Evolutionary conservation across 2,113 vertebrate species (phyloP).

Genomic region (Leucosticte australis): DNA sequence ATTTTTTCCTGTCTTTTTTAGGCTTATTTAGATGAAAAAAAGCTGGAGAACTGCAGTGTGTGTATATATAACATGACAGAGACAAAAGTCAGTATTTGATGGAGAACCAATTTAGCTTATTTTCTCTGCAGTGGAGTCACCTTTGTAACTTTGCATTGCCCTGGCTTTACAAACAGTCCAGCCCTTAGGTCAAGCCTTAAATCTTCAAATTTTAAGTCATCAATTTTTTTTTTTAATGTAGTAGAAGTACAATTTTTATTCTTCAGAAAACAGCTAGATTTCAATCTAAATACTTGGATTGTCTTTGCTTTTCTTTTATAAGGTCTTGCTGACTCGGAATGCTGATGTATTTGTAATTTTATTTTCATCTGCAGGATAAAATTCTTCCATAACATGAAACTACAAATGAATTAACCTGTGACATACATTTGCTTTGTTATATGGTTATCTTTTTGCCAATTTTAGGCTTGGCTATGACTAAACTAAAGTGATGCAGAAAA

Average conservation of each 20-base stretch:
- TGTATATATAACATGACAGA: neutral
- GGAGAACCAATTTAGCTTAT: neutral
- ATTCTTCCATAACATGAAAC: neutral
- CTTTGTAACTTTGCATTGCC: neutral
- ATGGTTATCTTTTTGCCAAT: neutral
- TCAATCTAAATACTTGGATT: neutral
- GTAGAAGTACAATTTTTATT: neutral
- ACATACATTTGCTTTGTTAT: neutral
- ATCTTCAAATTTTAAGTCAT: neutral
- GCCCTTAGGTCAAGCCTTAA: neutral
- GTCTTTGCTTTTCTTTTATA: neutral
- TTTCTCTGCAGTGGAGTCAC: neutral
- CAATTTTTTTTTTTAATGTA: neutral
- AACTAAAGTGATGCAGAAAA: neutral
- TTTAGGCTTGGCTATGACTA: neutral
- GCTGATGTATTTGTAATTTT: constrained; percentile 5
- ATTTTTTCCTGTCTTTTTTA: neutral
- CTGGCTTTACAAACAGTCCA: neutral
- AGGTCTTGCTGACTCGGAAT: neutral
- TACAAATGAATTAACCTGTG: neutral
- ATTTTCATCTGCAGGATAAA: neutral
- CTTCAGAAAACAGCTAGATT: neutral
- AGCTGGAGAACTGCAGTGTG: neutral
- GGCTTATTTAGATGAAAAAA: neutral
- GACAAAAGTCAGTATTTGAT: neutral